Conservation (phyloP, 1,140 invertebrate genomes). For the Lordiphosa mommai region DNA sequence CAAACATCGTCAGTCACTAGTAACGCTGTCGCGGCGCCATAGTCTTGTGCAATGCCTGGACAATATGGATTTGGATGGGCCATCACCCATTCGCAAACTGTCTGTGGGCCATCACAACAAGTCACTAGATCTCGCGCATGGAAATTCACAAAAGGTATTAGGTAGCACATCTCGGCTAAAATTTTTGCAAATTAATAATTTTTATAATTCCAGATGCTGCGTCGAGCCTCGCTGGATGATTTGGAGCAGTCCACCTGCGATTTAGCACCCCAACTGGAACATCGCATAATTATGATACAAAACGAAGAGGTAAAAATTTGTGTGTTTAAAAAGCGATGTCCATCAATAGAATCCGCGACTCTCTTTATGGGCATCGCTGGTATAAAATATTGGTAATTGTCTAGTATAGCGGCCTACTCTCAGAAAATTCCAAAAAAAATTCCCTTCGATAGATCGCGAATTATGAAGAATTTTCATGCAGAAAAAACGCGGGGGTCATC, state of each 20-base stretch:
- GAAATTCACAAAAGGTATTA: conserved; percentile 66
- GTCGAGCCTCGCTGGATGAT: conserved; percentile 88
- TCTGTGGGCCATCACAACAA: conserved; percentile 66
- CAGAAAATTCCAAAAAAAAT: too few relatives aligned
- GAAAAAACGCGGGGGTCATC: too few relatives aligned
- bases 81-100: conserved; percentile 83
- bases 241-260: conserved; percentile 88
- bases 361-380: too few relatives aligned
- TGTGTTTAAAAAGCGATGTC: too few relatives aligned
- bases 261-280: conserved; percentile 87
- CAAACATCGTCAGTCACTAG: conserved; percentile 90
- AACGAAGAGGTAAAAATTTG: conserved; percentile 83
- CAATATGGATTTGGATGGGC: conserved; percentile 84
- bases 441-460: too few relatives aligned
- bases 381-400: too few relatives aligned
- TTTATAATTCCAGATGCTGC: conserved; percentile 72
- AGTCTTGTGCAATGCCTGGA: conserved; percentile 89
- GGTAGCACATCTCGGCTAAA: neutral
- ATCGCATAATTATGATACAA: conserved; percentile 87
- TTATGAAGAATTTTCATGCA: too few relatives aligned
- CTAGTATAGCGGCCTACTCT: too few relatives aligned
- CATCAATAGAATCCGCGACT: too few relatives aligned
- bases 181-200: neutral
- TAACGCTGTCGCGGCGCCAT: conserved; percentile 88
- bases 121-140: conserved; percentile 63